Percentiles rank a stretch among this genome's conserved stretches.
Conservation (phyloP, 2,113 vertebrate species). For the Atherinomorus stipes region DNA sequence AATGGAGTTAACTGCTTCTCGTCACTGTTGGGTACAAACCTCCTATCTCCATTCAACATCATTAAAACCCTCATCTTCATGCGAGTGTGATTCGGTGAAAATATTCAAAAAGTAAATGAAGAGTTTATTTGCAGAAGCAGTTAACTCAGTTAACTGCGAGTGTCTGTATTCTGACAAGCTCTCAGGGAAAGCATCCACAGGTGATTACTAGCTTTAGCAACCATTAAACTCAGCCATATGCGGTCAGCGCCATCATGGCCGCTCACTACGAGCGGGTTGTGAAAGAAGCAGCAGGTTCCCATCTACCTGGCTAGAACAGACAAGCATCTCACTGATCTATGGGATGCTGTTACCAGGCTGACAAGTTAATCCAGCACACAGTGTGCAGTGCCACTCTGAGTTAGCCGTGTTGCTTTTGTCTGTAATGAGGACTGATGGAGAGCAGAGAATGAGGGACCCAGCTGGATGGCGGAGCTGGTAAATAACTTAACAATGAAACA, state of each 20-base stretch:
- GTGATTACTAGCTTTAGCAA: background rate
- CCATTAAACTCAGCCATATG: background rate
- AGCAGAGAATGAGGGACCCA: slow-evolving; percentile 42
- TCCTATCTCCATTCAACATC: no score
- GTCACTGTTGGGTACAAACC: no score
- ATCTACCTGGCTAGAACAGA: background rate
- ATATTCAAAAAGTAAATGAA: no score
- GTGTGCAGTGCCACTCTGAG: slow-evolving; percentile 27
- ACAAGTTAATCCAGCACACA: slow-evolving; percentile 42
- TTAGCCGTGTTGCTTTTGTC: slow-evolving; percentile 33
- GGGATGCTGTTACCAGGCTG: slow-evolving; percentile 43
- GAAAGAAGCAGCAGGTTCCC: slow-evolving; percentile 33
- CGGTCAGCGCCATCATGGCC: background rate
- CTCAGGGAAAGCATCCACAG: background rate
- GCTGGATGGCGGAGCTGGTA: slow-evolving; percentile 38
- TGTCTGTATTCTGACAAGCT: background rate
- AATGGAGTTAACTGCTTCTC: no score
- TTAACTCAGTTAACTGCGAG: background rate
- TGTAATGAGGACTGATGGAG: slow-evolving; percentile 59
- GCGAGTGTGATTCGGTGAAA: no score
- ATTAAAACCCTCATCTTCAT: no score
- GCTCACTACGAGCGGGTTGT: slow-evolving; percentile 25
- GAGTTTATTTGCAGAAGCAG: no score
- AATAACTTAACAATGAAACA: slow-evolving; percentile 34
- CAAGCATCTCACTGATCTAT: slow-evolving; percentile 38